Base-by-base conservation (phyloP, 2,113 vertebrate species). In the Rattus rattus region DNA sequence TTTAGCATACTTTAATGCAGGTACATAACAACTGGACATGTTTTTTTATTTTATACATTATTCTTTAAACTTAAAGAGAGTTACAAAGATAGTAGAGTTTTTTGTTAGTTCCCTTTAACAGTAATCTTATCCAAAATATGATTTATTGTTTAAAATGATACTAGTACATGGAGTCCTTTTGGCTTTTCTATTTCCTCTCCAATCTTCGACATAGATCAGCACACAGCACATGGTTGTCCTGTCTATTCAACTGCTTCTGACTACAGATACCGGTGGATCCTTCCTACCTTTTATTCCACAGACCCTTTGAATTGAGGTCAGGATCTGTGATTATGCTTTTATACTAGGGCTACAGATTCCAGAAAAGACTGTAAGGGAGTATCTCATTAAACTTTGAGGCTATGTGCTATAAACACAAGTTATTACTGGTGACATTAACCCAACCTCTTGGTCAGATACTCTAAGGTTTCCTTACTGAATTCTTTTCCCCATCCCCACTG, bases 1-100 rank as follows among this genome's bases (percentile, higher is more conserved):
- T 80, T 86, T 76, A 61, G 63, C 84, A 84, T 11, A 83, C 1
- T 3, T 28, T 36, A 85, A 26, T 5, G n/a, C n/a, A 39, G 4
- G 2, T 12, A 3, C 9, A 39, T 36, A 36, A 69, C 4, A 43
- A 75, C 79, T 87, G 2, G 8, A 69, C 36, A 92, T 79, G 56
- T 92, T 91, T 93, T 93, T 43, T 75, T 24, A 54, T 49, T 26
- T 86, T 94, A 52, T 36, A 88, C 20, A 33, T 19, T 49, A 88
- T 73, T 36, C 65, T 91, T 77, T 94, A 69, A 90, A 69, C 70
- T 88, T 52, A 24, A 17, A 90, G 26, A 33, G 39, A 79, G 36
- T 73, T 85, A 79, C 2, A 36, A 90, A 95, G 39, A 87, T 14
- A 56, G 52, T 33, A 73, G 20, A 94, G 43, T 52, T 61, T 16